Percentiles rank a stretch among this genome's conserved stretches.
phyloP scores from a whole-genome alignment of 1,140 invertebrate species.

The Anthonomus grandis region DNA sequence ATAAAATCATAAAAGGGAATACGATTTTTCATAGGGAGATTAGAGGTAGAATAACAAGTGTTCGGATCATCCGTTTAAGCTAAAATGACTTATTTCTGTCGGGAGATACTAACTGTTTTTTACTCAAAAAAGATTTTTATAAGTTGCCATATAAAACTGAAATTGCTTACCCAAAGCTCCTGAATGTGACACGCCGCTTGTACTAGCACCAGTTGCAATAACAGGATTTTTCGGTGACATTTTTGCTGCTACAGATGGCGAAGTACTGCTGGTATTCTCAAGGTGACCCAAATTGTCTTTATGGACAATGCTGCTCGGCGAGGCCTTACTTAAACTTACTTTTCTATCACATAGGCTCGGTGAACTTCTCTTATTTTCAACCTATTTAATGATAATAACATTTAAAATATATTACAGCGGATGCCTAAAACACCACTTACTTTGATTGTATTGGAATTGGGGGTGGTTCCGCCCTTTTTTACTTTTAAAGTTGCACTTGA shows the following conservation, averaged over 20 bases:
- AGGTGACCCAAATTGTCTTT: slow-evolving; percentile 31
- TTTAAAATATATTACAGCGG: not conserved
- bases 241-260: slow-evolving; percentile 42
- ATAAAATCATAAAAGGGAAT: no score
- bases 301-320: slow-evolving; percentile 32
- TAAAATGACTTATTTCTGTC: no score
- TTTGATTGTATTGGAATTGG: slow-evolving; percentile 18
- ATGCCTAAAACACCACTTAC: slow-evolving; percentile 13
- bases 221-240: slow-evolving; percentile 47
- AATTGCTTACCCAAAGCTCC: slow-evolving; percentile 49
- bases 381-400: slow-evolving; percentile 52
- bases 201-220: slow-evolving; percentile 53
- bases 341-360: slow-evolving; percentile 53
- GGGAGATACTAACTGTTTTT: no score
- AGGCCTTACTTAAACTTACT: slow-evolving; percentile 52
- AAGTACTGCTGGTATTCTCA: slow-evolving; percentile 1
- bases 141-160: not conserved
- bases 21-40: no score
- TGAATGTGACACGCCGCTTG: slow-evolving; percentile 50
- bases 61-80: no score
- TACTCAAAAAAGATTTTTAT: no score
- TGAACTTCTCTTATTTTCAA: slow-evolving; percentile 62
- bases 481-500: slow-evolving; percentile 51
- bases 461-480: slow-evolving; percentile 49
- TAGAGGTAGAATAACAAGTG: no score